Evolutionary conservation across 2,797 vertebrate genomes (phyloP), one percentile per base, ranked within the genome.

Genomic region (Labeo calbasu): DNA sequence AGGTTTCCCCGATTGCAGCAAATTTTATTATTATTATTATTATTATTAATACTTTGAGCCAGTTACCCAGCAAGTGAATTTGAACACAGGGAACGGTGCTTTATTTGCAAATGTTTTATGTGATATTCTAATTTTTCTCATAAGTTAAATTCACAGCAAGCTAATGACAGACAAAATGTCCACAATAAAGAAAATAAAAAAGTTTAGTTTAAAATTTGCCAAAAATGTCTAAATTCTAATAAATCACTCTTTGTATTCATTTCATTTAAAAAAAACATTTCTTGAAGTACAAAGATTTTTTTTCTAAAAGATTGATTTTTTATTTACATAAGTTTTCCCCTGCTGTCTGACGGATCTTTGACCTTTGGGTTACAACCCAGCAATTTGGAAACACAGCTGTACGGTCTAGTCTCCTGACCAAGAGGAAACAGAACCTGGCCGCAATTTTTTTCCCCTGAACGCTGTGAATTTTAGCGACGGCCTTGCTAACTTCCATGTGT

Each of bases 401-500:
- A 87, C 15, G 59, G 87, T 88, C 85, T 86, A 84, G 91, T 88
- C 88, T 91, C 3, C 66, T 6, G n/a, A 43, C 15, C 10, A 19
- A 73, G 43, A 46, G 43, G 43, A 65, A 21, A 65, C 43, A n/a
- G 1, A 65, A 12, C 3, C 61, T 40, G 14, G 43, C 59, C 5
- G 23, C 51, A 57, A 19, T 32, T 2, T 19, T 46, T 21, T 57
- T 0, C 9, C 23, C 23, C 13, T 2, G 13, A 28, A 9, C 7
- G 1, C 10, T 73, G 70, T 75, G 71, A 65, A 51, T 66, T 51
- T 66, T 55, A 53, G 9, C 28, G 19, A 65, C 2, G 40, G 43
- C 55, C 55, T 51, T 65, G 57, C 36, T 90, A 90, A 66, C 88
- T 88, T 87, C 79, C 87, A 92, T 85, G 88, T 93, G 91, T 91